Base-by-base conservation (phyloP, 2,797 vertebrate genomes). In the Melanotaenia trifasciata region DNA sequence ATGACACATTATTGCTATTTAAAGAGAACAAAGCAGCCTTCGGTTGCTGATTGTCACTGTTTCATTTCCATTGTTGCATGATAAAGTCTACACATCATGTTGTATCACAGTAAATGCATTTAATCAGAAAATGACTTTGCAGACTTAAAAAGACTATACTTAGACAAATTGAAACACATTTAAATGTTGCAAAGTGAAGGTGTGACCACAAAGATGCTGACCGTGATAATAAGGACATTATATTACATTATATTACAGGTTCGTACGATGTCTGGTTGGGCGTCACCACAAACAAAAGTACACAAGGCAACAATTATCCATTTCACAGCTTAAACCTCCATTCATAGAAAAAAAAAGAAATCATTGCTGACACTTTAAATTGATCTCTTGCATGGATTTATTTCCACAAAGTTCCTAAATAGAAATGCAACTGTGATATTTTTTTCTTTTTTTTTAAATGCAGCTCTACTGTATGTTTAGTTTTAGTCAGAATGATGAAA, bases 231-330 rank as follows among this genome's bases (percentile, higher is more conserved):
- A 80, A 76, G 30, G 78, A 78, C 58, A 4, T 30, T 30, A 30
- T 30, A 30, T 30, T 30, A 64, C 67, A 47, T 79, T 66, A 64
- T 84, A 93, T 91, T 89, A 91, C 50, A 76, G 78, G 70, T 65
- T 87, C 40, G 64, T 70, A 79, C 87, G 76, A 84, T 84, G 58
- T 86, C 64, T 84, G 75, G 75, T 84, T 87, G 88, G 87, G 88
- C 59, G 72, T 88, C 73, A 68, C 58, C 78, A 13, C 28, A 24
- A 77, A 78, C 50, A 61, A 28, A 64, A 76, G 69, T 47, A 83
- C 58, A 79, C 76, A 59, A 85, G 58, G 81, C 65, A 83, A 72
- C 78, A 90, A 90, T 92, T 92, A 91, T 83, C 76, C 70, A 24
- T 70, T 89, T 68, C 67, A 72, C 59, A 78, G 43, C 72, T 75